phyloP scores from a whole-genome alignment of 2,888 invertebrate genomes.

The Pegoplata infirma region DNA sequence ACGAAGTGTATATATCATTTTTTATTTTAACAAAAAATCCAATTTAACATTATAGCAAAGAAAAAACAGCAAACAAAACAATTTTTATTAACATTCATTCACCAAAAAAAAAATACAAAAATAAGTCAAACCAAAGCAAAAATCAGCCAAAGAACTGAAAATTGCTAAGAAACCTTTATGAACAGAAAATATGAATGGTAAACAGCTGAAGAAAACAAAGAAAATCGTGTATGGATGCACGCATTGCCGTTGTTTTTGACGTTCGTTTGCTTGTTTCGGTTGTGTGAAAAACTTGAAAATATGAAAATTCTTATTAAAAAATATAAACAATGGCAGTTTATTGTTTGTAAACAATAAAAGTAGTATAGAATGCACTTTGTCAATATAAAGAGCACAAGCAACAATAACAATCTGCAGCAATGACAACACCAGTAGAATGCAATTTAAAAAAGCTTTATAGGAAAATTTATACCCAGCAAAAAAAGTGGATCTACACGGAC shows the following conservation, averaged over 20 bases:
- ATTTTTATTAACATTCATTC: constrained; percentile 9
- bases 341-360: constrained; percentile 38
- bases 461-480: neutral
- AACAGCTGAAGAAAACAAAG: neutral
- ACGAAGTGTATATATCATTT: constrained; percentile 1
- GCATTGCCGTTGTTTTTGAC: neutral
- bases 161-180: neutral
- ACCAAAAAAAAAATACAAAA: constrained; percentile 9
- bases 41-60: constrained; percentile 30
- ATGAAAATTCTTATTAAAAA: constrained; percentile 37
- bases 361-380: constrained; percentile 7
- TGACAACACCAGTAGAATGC: neutral
- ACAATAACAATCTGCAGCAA: neutral
- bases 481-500: no score
- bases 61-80: constrained; percentile 3
- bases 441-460: neutral
- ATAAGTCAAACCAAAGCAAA: neutral
- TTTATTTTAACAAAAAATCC: neutral
- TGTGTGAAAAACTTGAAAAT: neutral
- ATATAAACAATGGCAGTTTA: constrained; percentile 40
- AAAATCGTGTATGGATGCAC: neutral
- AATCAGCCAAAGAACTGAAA: neutral
- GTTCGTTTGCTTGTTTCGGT: neutral
- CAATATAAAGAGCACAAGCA: neutral
- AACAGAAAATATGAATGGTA: no score